Conservation (phyloP, 2,888 invertebrate species). For the Fissipunctia ypsillon region DNA sequence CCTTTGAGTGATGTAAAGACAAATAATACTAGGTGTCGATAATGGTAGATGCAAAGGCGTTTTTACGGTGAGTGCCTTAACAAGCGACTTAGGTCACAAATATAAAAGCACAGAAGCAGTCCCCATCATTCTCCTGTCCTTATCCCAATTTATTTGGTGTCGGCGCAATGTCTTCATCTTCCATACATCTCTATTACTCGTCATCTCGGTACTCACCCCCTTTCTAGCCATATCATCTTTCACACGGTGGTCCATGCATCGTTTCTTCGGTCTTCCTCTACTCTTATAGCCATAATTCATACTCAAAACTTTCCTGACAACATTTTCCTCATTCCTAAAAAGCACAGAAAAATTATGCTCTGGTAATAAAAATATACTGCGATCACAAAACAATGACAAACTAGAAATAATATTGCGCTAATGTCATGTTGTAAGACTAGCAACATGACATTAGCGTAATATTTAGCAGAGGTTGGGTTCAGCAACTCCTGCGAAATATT, state of each 20-base stretch:
- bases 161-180: background rate
- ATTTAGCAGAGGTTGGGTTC: too few relatives aligned
- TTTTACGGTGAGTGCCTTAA: background rate
- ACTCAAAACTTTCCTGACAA: background rate
- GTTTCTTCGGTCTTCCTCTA: background rate
- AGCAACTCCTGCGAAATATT: slow-evolving; percentile 20
- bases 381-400: background rate
- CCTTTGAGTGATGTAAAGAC: background rate
- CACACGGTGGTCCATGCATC: background rate
- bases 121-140: background rate
- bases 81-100: background rate
- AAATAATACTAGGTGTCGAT: background rate
- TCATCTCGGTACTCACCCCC: background rate
- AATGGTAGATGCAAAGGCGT: background rate
- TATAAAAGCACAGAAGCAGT: background rate
- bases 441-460: too few relatives aligned
- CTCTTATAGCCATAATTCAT: background rate
- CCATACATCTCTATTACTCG: background rate
- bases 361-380: background rate
- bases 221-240: background rate
- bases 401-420: too few relatives aligned
- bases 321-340: background rate
- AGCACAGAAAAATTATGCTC: background rate
- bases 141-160: too few relatives aligned
- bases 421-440: too few relatives aligned